phyloP scores from a whole-genome alignment of 2,888 invertebrate genomes.

The Caenorhabditis afra region DNA sequence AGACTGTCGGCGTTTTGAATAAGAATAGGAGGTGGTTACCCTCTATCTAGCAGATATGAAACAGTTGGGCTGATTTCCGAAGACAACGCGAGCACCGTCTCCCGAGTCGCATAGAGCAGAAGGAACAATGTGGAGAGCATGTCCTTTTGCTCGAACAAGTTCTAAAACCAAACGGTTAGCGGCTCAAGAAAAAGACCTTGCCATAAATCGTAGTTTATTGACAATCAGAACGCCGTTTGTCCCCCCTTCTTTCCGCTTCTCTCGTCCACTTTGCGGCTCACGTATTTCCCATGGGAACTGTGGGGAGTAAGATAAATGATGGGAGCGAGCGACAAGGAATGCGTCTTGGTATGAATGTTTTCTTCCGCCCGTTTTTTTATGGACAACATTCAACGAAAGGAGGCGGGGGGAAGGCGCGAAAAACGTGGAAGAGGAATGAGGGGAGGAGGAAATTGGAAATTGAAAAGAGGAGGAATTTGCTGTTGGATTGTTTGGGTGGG shows the following conservation, averaged over 20 bases:
- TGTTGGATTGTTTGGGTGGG: too few relatives aligned
- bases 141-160: not conserved
- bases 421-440: not conserved
- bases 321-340: slow-evolving; percentile 39
- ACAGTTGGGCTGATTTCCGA: slow-evolving; percentile 60
- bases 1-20: too few relatives aligned
- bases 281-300: slow-evolving; percentile 41
- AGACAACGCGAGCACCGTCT: slow-evolving; percentile 41
- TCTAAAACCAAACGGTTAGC: not conserved
- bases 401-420: not conserved
- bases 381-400: slow-evolving; percentile 13
- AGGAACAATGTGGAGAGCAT: slow-evolving; percentile 60
- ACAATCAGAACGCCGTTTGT: slow-evolving; percentile 49
- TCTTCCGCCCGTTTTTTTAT: slow-evolving; percentile 14
- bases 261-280: not conserved
- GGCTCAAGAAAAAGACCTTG: not conserved
- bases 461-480: slow-evolving; percentile 9
- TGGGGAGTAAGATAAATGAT: slow-evolving; percentile 54
- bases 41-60: slow-evolving; percentile 52
- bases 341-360: slow-evolving; percentile 32
- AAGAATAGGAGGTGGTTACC: slow-evolving; percentile 20
- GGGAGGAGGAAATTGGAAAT: not conserved
- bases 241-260: not conserved
- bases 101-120: slow-evolving; percentile 51
- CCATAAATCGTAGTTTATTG: slow-evolving; percentile 1